Conservation (phyloP, 2,113 vertebrate genomes). For the Cranoglanis bouderius region DNA sequence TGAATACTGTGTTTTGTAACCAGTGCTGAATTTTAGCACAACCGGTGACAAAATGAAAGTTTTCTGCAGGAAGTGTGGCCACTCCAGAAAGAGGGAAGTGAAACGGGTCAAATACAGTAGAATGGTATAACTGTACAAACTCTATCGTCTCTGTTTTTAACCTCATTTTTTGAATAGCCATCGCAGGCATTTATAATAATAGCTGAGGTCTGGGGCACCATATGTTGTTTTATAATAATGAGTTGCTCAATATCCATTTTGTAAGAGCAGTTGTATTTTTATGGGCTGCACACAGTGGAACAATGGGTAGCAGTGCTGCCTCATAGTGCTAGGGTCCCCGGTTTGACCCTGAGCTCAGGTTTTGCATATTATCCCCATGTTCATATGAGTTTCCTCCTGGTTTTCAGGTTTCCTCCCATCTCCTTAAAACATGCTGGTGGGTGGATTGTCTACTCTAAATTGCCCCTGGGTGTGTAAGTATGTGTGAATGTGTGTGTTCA, state of each 20-base stretch:
- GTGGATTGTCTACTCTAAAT: too few species aligned
- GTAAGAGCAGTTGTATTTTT: background rate
- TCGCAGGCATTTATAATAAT: constrained; percentile 22
- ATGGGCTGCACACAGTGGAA: background rate
- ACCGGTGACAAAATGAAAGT: constrained; percentile 28
- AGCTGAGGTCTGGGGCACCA: constrained; percentile 23
- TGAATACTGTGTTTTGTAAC: constrained; percentile 25
- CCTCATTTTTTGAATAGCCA: background rate
- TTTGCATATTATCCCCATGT: background rate
- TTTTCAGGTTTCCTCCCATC: too few species aligned
- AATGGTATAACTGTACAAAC: constrained; percentile 34
- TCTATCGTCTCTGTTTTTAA: constrained; percentile 35
- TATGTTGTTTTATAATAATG: constrained; percentile 17
- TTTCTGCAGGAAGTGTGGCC: constrained; percentile 54
- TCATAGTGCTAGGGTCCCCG: background rate
- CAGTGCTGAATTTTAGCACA: constrained; percentile 6
- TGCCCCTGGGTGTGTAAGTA: too few species aligned
- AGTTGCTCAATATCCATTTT: constrained; percentile 34
- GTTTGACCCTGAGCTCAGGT: background rate
- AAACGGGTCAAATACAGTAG: constrained; percentile 43
- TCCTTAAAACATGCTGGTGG: too few species aligned
- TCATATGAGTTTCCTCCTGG: background rate
- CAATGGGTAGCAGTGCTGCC: background rate
- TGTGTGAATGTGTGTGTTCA: background rate
- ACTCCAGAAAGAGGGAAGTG: constrained; percentile 53